Evolutionary conservation across 1,140 invertebrate species (phyloP).

Genomic region (Lepidotrigona ventralis): DNA sequence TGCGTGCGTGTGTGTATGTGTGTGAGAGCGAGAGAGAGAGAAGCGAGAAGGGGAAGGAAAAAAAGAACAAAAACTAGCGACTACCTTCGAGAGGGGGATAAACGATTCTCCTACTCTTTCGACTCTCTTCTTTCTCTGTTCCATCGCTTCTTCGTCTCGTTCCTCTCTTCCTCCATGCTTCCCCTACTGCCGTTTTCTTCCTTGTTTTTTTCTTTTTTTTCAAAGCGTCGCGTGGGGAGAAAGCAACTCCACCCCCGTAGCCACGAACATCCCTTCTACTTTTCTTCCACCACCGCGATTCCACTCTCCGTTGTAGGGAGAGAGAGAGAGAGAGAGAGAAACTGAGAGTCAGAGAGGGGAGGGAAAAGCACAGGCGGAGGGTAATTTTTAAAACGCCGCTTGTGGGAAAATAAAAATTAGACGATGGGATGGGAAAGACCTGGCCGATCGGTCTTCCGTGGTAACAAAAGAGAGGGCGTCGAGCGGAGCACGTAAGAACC

Average conservation of each 20-base stretch:
- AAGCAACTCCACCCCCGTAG: constrained; percentile 47
- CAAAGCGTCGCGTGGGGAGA: constrained; percentile 36
- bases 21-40: too few species aligned
- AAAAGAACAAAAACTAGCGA: constrained; percentile 20
- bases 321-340: not conserved
- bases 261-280: constrained; percentile 46
- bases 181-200: constrained; percentile 16
- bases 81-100: constrained; percentile 35
- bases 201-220: constrained; percentile 35
- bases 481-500: constrained; percentile 35
- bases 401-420: constrained; percentile 76
- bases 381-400: constrained; percentile 77
- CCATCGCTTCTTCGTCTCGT: constrained; percentile 46
- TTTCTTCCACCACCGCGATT: constrained; percentile 33
- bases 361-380: constrained; percentile 42
- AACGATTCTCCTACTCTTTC: constrained; percentile 44
- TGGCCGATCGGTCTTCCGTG: constrained; percentile 57
- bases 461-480: constrained; percentile 11
- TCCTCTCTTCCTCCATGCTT: constrained; percentile 35
- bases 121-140: constrained; percentile 51
- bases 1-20: too few species aligned
- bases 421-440: constrained; percentile 47
- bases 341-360: not conserved
- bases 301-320: not conserved
- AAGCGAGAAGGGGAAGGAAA: not conserved